These are phyloP conservation scores for Tipula helvola DNA, from an alignment of 2,888 invertebrate genomes.

Conservation along the genomic window DNA sequence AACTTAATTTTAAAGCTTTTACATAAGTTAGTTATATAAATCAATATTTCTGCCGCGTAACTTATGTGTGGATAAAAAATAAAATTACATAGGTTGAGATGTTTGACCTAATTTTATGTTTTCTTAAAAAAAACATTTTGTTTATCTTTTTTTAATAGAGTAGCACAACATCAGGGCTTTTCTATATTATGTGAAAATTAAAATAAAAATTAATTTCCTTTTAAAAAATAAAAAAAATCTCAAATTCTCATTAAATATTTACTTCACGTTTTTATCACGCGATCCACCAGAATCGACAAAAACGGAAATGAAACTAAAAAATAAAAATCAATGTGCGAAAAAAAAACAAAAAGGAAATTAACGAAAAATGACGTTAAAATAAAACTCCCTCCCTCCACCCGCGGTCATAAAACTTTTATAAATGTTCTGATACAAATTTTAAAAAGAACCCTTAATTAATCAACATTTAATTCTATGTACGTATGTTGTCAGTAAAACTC, in stretches of 20 bases:
- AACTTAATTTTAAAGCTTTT: too few relatives aligned
- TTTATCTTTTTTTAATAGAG: not conserved
- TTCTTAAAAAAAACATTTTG: not conserved
- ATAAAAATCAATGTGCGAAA: not conserved
- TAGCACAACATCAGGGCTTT: not conserved
- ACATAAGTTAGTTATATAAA: too few relatives aligned
- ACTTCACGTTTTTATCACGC: not conserved
- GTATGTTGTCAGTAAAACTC: not conserved
- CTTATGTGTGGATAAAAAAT: too few relatives aligned
- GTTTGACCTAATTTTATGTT: not conserved
- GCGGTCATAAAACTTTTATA: not conserved
- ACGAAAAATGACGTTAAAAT: not conserved
- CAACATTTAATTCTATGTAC: not conserved
- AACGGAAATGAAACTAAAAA: not conserved
- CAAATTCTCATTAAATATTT: not conserved
- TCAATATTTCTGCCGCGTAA: too few relatives aligned
- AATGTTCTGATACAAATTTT: not conserved
- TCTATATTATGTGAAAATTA: not conserved
- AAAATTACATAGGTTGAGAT: not conserved
- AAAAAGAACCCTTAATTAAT: not conserved
- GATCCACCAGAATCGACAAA: not conserved
- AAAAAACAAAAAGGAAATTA: not conserved
- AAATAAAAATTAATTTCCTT: not conserved
- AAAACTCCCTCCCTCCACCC: not conserved
- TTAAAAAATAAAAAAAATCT: not conserved